Conservation (phyloP, 2,113 vertebrate genomes). For the Lanius collurio region DNA sequence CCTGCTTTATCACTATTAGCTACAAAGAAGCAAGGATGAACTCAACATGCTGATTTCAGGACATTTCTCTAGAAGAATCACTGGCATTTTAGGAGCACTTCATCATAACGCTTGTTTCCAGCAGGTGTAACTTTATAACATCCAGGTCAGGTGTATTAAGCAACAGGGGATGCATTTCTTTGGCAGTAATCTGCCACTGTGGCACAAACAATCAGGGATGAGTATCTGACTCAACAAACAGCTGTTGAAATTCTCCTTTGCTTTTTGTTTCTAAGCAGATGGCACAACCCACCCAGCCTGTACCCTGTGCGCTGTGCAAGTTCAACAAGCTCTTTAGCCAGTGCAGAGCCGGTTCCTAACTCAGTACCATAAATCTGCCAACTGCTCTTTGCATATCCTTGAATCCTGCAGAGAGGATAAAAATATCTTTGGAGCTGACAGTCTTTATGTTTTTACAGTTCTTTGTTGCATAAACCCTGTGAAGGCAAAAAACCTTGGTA, state of each 20-base stretch:
- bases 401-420: conserved; percentile 5
- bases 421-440: conserved; percentile 17
- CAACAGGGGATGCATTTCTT: conserved; percentile 58
- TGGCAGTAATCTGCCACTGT: conserved; percentile 49
- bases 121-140: conserved; percentile 52
- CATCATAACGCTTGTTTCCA: conserved; percentile 51
- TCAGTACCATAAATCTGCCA: background rate
- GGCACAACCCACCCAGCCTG: background rate
- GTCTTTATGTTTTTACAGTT: background rate
- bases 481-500: background rate
- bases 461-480: background rate
- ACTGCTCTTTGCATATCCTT: conserved; percentile 17
- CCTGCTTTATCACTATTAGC: background rate
- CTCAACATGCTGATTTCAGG: conserved; percentile 18
- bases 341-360: background rate
- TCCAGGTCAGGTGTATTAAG: conserved; percentile 58
- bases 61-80: conserved; percentile 16
- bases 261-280: conserved; percentile 43
- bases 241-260: conserved; percentile 43
- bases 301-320: background rate
- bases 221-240: conserved; percentile 64
- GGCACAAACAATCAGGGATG: conserved; percentile 47
- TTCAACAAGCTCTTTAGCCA: conserved; percentile 33
- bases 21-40: conserved; percentile 1
- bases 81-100: conserved; percentile 36